Evolutionary conservation across 2,888 invertebrate genomes (phyloP).

Genomic region (Tupiocoris notatus): DNA sequence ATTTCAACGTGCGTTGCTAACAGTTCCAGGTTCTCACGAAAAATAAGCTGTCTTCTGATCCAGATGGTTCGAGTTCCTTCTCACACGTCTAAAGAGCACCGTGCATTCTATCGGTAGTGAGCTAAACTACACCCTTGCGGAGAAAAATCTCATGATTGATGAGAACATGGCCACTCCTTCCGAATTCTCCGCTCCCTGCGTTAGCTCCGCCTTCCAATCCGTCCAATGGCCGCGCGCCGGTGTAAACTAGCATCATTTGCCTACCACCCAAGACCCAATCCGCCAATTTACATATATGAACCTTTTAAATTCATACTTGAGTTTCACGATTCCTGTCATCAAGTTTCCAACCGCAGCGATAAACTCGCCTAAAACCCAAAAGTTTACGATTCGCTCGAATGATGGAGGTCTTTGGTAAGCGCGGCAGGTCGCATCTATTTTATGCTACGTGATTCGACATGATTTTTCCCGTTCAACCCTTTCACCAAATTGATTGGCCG

Average conservation of each 20-base stretch:
- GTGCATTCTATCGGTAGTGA: constrained; percentile 14
- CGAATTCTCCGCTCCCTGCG: not conserved
- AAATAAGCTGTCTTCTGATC: no score
- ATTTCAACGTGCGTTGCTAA: no score
- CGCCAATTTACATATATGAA: constrained; percentile 35
- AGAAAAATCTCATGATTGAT: not conserved
- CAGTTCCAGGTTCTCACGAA: no score
- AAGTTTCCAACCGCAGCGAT: not conserved
- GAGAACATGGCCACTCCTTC: constrained; percentile 25
- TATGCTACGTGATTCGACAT: not conserved
- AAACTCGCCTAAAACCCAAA: not conserved
- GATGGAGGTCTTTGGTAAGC: not conserved
- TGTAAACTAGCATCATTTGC: constrained; percentile 23
- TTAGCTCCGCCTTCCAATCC: constrained; percentile 6
- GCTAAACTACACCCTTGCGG: constrained; percentile 8
- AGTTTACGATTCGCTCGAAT: not conserved
- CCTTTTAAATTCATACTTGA: constrained; percentile 22
- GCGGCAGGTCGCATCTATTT: not conserved
- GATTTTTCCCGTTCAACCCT: not conserved
- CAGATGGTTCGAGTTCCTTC: no score
- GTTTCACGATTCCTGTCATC: constrained; percentile 1
- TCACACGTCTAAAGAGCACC: no score
- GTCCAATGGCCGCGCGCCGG: constrained; percentile 24
- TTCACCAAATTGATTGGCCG: not conserved
- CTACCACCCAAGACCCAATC: constrained; percentile 3